Conservation (phyloP, 92 coral and sea anemone species). For the Scolanthus callimorphus region DNA sequence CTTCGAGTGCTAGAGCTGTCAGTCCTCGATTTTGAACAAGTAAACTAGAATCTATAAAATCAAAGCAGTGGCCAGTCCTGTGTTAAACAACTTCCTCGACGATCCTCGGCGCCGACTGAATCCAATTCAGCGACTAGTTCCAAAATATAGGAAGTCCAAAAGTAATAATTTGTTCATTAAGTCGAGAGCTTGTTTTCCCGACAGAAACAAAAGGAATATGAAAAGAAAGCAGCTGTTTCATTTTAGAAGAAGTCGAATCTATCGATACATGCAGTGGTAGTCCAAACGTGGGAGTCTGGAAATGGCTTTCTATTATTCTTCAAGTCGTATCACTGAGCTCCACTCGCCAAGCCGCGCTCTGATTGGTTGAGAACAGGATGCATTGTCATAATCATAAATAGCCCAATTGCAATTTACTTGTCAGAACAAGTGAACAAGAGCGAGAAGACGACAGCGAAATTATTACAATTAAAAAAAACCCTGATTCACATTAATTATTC, state of each 20-base stretch:
- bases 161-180: constrained; percentile 45
- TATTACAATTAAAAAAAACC: too few relatives aligned
- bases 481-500: background rate
- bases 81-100: too few relatives aligned
- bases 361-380: constrained; percentile 27
- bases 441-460: constrained; percentile 12
- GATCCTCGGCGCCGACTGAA: too few relatives aligned
- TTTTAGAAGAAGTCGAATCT: constrained; percentile 5
- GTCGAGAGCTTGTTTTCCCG: constrained; percentile 51
- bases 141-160: too few relatives aligned
- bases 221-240: constrained; percentile 46
- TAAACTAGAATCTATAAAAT: too few relatives aligned
- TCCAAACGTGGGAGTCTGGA: constrained; percentile 39
- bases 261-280: constrained; percentile 9
- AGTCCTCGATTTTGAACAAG: too few relatives aligned
- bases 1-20: too few relatives aligned
- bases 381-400: constrained; percentile 14
- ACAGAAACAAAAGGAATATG: constrained; percentile 50
- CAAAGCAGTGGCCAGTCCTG: too few relatives aligned
- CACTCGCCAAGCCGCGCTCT: constrained; percentile 17
- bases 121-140: too few relatives aligned
- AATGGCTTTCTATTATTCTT: constrained; percentile 8
- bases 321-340: constrained; percentile 23
- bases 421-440: constrained; percentile 19
- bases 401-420: constrained; percentile 29